phyloP scores from a whole-genome alignment of 2,888 invertebrate genomes.

The Rosalia funebris region DNA sequence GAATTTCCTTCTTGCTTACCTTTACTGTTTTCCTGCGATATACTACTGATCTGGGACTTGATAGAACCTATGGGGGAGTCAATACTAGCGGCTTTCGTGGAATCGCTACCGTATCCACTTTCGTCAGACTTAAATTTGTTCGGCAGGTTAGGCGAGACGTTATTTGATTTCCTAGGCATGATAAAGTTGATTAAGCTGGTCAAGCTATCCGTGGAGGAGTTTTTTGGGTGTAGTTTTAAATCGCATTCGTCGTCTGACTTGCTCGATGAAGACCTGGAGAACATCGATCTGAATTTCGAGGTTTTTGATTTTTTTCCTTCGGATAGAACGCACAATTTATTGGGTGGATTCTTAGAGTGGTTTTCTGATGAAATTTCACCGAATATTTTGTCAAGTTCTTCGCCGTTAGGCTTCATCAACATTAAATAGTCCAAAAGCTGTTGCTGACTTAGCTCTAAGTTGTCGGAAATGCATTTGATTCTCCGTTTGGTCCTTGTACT shows the following conservation, averaged over 20 bases:
- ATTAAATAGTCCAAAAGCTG: constrained; percentile 59
- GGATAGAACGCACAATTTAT: constrained; percentile 45
- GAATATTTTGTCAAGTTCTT: constrained; percentile 52
- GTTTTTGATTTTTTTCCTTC: constrained; percentile 52
- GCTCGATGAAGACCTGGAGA: constrained; percentile 38
- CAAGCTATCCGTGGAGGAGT: constrained; percentile 57
- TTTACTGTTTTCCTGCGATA: constrained; percentile 34
- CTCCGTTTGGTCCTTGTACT: constrained; percentile 45
- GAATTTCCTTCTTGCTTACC: constrained; percentile 25
- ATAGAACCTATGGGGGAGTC: constrained; percentile 67
- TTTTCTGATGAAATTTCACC: constrained; percentile 49
- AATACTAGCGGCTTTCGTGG: constrained; percentile 66
- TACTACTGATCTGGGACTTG: constrained; percentile 49
- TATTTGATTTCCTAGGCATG: constrained; percentile 51
- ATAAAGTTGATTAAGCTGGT: constrained; percentile 58
- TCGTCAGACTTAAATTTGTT: constrained; percentile 64
- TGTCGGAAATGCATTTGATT: constrained; percentile 52
- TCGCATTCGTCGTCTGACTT: constrained; percentile 61
- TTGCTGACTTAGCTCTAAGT: constrained; percentile 57
- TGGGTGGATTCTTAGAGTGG: constrained; percentile 37
- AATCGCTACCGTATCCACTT: constrained; percentile 72
- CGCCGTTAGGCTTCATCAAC: constrained; percentile 56
- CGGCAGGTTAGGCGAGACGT: constrained; percentile 47
- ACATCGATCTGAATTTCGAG: constrained; percentile 54
- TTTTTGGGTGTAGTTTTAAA: constrained; percentile 48